Percentiles rank a stretch among this genome's conserved stretches.
Conservation (phyloP, 2,113 vertebrate species). For the Columba livia region DNA sequence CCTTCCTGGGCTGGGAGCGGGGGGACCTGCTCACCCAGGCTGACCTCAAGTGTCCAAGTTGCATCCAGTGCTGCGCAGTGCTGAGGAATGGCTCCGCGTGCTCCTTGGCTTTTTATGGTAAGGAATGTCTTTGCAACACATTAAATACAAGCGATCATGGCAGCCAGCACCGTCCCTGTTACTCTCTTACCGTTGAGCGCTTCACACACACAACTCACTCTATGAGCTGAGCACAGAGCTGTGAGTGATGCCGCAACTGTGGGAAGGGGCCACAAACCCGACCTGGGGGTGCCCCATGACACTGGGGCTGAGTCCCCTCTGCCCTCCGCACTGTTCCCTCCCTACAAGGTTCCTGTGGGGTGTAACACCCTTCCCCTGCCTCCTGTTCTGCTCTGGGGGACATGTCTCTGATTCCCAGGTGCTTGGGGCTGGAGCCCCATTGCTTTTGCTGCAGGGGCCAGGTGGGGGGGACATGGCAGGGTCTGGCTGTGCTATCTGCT, state of each 20-base stretch:
- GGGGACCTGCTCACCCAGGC: accelerated
- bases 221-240: not conserved
- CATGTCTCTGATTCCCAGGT: accelerated
- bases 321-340: not conserved
- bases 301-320: not conserved
- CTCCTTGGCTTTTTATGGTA: conserved; percentile 63
- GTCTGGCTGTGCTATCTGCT: not conserved
- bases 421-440: not conserved
- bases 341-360: not conserved
- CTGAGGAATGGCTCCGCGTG: not conserved
- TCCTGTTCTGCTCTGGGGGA: accelerated
- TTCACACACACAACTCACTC: accelerated
- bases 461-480: not conserved
- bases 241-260: not conserved
- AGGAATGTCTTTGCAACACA: conserved; percentile 29
- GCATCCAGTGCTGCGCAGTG: not conserved
- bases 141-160: not conserved
- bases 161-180: not conserved
- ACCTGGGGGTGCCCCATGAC: not conserved
- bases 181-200: not conserved
- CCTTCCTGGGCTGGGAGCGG: not conserved
- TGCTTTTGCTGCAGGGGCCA: not conserved
- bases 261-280: accelerated
- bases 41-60: not conserved
- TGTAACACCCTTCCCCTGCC: not conserved